Conservation (phyloP, 2,888 invertebrate genomes). For the Agrotis exclamationis region DNA sequence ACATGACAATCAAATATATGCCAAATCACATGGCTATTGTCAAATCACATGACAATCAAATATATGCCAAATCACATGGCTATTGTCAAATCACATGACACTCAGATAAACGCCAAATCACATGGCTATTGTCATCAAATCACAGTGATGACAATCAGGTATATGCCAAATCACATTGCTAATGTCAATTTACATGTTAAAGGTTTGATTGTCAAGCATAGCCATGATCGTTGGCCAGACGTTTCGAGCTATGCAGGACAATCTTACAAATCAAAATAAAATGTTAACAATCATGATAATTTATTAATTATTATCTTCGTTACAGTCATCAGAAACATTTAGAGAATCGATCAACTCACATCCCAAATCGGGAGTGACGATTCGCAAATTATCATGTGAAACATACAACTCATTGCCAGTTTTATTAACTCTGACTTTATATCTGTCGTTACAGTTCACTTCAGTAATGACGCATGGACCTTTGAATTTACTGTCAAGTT, state of each 20-base stretch:
- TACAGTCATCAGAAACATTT: neutral
- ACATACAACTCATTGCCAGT: constrained; percentile 4
- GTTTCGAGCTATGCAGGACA: neutral
- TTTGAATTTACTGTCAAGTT: neutral
- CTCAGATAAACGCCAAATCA: no score
- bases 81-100: no score
- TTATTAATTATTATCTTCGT: no score
- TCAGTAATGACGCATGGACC: constrained; percentile 1
- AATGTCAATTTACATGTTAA: neutral
- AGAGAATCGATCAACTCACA: constrained; percentile 1
- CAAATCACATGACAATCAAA: no score
- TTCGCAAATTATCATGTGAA: constrained; percentile 1
- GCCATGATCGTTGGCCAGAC: neutral
- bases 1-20: no score
- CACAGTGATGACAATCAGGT: no score
- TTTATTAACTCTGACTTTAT: neutral
- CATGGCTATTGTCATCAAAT: no score
- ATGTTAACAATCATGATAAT: neutral
- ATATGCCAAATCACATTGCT: no score
- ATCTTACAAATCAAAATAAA: neutral
- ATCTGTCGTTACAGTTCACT: neutral
- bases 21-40: no score
- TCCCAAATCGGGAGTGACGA: neutral
- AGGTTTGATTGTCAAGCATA: neutral
- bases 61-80: no score